These are phyloP conservation scores for Lemur catta DNA, from an alignment of 2,797 vertebrate genomes.

Conservation along the genomic window DNA sequence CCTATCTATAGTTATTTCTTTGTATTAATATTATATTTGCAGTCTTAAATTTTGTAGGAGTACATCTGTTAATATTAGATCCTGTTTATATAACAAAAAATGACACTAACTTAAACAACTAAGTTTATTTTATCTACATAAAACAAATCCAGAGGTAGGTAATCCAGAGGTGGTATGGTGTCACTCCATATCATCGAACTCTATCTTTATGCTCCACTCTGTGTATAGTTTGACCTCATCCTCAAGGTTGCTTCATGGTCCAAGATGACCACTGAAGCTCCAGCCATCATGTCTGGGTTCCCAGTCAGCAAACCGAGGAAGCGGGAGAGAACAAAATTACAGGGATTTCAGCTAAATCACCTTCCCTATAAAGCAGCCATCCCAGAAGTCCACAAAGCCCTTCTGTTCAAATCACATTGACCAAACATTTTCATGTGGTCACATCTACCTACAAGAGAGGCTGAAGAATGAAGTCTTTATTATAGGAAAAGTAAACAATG, in stretches of 20 bases:
- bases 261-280: neutral
- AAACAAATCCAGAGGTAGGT: neutral
- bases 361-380: neutral
- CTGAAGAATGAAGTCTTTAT: slow-evolving; percentile 4
- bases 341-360: neutral
- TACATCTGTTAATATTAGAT: neutral
- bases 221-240: neutral
- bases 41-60: neutral
- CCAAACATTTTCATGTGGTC: neutral
- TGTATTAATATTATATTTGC: neutral
- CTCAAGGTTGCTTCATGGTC: neutral
- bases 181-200: neutral
- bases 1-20: neutral
- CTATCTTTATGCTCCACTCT: neutral
- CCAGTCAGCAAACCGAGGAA: neutral
- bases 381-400: neutral
- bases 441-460: neutral
- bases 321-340: neutral
- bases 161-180: neutral
- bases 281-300: neutral
- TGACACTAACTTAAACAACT: neutral
- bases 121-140: neutral
- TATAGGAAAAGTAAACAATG: neutral
- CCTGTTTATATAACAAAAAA: neutral
- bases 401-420: neutral